phyloP scores from a whole-genome alignment of 2,113 vertebrate genomes.

The Ramphastos sulfuratus region DNA sequence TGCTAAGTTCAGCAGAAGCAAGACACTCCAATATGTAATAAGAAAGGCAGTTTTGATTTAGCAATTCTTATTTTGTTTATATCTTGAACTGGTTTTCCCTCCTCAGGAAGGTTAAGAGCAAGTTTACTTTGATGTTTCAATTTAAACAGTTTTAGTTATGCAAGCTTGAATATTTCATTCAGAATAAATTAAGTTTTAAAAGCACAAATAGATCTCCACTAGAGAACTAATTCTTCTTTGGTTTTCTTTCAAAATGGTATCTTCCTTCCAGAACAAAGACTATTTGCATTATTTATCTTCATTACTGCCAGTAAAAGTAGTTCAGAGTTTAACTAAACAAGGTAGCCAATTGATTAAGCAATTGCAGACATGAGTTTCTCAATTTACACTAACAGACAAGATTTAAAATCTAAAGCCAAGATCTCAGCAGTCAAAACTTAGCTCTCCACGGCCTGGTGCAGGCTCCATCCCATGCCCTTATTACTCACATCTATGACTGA shows the following conservation, averaged over 20 bases:
- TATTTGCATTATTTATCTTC: neutral
- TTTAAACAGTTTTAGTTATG: constrained; percentile 33
- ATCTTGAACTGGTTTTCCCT: constrained; percentile 18
- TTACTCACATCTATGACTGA: neutral
- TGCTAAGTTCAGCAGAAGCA: neutral
- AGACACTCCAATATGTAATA: neutral
- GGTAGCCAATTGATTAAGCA: neutral
- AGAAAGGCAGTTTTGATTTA: neutral
- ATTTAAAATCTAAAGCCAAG: neutral
- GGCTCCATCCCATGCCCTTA: neutral
- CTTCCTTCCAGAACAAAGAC: constrained; percentile 19
- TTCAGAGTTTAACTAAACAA: neutral
- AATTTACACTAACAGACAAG: neutral
- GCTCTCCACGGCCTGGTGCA: neutral
- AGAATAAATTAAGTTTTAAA: constrained; percentile 31
- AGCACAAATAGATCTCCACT: neutral
- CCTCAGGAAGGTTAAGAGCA: constrained; percentile 2
- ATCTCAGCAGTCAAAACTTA: neutral
- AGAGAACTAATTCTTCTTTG: neutral
- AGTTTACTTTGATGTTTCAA: constrained; percentile 49
- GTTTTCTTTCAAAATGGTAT: neutral
- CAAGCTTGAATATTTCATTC: constrained; percentile 30
- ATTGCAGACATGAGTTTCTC: constrained; percentile 1
- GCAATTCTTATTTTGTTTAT: constrained; percentile 30
- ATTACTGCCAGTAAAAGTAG: neutral